Evolutionary conservation across 1,140 invertebrate species (phyloP).

Genomic region (Ceratosolen solmsi): DNA sequence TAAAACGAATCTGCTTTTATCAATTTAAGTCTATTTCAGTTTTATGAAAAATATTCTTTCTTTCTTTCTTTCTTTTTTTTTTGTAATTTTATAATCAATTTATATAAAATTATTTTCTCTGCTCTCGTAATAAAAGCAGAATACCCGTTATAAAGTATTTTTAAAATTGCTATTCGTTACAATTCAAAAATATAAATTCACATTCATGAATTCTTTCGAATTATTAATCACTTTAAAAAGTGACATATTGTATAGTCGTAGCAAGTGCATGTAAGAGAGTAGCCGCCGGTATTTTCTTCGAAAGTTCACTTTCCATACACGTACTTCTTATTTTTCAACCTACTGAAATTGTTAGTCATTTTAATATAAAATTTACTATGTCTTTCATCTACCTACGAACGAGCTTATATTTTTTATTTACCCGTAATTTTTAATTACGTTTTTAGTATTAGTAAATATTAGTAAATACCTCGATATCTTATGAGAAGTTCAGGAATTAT

Average conservation of each 20-base stretch:
- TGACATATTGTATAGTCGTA: not conserved
- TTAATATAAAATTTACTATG: constrained; percentile 8
- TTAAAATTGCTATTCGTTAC: not conserved
- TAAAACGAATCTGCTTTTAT: too few relatives aligned
- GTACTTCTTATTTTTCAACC: constrained; percentile 4
- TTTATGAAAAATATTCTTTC: too few relatives aligned
- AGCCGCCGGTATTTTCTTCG: not conserved
- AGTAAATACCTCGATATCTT: too few relatives aligned
- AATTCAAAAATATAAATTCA: not conserved
- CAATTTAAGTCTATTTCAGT: too few relatives aligned
- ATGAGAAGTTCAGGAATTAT: too few relatives aligned
- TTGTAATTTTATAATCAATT: too few relatives aligned
- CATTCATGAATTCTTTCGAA: not conserved
- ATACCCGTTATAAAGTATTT: too few relatives aligned
- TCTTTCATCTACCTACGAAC: not conserved
- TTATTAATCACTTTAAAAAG: constrained; percentile 3
- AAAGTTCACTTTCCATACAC: constrained; percentile 3
- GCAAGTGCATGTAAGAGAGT: not conserved
- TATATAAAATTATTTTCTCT: too few relatives aligned
- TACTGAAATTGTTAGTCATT: not conserved
- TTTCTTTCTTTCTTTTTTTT: too few relatives aligned
- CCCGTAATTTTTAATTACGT: not conserved
- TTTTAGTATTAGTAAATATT: too few relatives aligned
- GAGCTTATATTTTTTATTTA: not conserved
- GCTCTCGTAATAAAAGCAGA: too few relatives aligned